Conservation (phyloP, 2,113 vertebrate genomes). For the Etheostoma spectabile region DNA sequence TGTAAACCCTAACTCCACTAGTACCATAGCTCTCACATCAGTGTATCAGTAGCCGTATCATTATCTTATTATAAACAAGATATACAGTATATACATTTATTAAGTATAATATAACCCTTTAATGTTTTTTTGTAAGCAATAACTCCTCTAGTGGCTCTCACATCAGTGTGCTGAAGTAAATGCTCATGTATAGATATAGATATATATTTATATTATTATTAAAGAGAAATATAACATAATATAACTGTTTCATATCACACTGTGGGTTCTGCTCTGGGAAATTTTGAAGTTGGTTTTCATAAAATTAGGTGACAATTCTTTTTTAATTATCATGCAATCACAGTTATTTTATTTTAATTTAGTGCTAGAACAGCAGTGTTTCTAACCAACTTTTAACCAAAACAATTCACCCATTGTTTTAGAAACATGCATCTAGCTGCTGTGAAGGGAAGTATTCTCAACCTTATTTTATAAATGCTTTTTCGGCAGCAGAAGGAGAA, state of each 20-base stretch:
- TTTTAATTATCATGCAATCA: neutral
- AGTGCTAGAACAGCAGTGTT: neutral
- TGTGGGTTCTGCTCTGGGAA: constrained; percentile 6
- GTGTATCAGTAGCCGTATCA: no score
- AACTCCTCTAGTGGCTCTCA: no score
- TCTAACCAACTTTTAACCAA: neutral
- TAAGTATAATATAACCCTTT: no score
- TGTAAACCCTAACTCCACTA: neutral
- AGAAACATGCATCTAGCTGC: neutral
- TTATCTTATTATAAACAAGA: no score
- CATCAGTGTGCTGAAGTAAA: no score
- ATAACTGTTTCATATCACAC: no score
- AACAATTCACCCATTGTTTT: neutral
- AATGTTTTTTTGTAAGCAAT: no score
- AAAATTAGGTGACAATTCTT: neutral
- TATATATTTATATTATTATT: no score
- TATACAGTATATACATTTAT: no score
- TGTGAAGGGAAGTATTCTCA: neutral
- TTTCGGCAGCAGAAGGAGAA: constrained; percentile 7
- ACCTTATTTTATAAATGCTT: constrained; percentile 4
- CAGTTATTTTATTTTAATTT: constrained; percentile 16
- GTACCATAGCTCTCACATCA: constrained; percentile 8
- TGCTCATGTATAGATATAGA: no score
- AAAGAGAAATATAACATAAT: no score
- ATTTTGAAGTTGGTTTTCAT: neutral